Conservation (phyloP, 2,797 vertebrate genomes). For the Novumbra hubbsi region DNA sequence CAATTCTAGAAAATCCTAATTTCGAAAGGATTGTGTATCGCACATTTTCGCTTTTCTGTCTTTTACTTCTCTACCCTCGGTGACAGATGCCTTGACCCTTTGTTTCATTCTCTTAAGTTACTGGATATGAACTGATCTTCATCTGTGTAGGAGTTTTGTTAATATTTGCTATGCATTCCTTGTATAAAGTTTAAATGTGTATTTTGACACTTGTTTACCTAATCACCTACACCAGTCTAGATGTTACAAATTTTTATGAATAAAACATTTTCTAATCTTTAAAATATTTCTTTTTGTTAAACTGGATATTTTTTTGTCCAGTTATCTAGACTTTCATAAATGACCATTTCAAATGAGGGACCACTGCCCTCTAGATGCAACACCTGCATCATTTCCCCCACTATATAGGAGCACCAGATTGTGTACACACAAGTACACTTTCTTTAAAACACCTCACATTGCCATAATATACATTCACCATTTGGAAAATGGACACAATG, state of each 20-base stretch:
- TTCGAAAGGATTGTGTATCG: constrained; percentile 13
- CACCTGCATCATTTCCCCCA: not conserved
- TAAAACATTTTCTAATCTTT: constrained; percentile 48
- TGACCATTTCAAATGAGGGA: not conserved
- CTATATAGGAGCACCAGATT: not conserved
- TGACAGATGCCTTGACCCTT: constrained; percentile 50
- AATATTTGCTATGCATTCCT: constrained; percentile 40
- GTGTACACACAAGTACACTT: too few relatives aligned
- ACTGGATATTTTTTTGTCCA: constrained; percentile 15
- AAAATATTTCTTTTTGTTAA: constrained; percentile 51
- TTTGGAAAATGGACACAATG: too few relatives aligned
- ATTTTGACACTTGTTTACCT: constrained; percentile 36
- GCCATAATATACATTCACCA: too few relatives aligned
- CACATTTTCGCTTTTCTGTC: constrained; percentile 32
- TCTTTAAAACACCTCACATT: too few relatives aligned
- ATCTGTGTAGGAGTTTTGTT: constrained; percentile 49
- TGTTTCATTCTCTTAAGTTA: constrained; percentile 31
- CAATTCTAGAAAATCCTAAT: constrained; percentile 27
- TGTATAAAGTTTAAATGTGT: constrained; percentile 53
- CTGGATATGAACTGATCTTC: constrained; percentile 18
- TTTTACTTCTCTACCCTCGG: constrained; percentile 32
- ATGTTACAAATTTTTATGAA: constrained; percentile 45
- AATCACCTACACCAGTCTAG: constrained; percentile 16
- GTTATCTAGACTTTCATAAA: constrained; percentile 1
- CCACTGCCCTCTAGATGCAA: constrained; percentile 19